Evolutionary conservation across 2,797 vertebrate species (phyloP).

Genomic region (Anabas testudineus): DNA sequence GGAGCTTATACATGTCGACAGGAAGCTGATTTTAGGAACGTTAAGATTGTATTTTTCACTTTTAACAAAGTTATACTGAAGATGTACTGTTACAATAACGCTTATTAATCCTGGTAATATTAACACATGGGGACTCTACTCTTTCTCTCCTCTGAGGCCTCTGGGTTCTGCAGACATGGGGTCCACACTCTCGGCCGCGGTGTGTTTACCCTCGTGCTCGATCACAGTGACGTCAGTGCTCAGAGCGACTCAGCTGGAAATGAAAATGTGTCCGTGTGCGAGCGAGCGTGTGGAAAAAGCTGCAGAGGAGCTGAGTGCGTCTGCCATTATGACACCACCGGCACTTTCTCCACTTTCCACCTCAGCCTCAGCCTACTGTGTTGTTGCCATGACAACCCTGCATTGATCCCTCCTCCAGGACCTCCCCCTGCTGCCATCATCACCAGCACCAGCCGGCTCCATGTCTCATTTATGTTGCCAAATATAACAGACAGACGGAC

Average conservation of each 20-base stretch:
- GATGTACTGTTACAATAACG: no score
- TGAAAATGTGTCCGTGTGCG: not conserved
- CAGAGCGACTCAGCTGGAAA: slow-evolving; percentile 11
- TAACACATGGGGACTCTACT: not conserved
- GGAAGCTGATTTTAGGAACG: no score
- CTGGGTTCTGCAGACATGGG: not conserved
- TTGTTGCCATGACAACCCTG: slow-evolving; percentile 66
- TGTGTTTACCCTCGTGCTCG: not conserved
- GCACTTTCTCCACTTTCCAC: slow-evolving; percentile 33
- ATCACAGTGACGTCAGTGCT: slow-evolving; percentile 18
- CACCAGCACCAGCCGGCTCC: slow-evolving; percentile 29
- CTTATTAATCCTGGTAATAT: no score
- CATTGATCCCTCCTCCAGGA: slow-evolving; percentile 39
- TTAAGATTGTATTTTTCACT: no score
- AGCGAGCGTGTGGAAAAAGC: not conserved
- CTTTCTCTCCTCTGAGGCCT: not conserved
- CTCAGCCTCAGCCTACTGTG: slow-evolving; percentile 29
- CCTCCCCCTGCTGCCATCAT: not conserved
- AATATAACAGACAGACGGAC: slow-evolving; percentile 57
- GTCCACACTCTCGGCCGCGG: not conserved
- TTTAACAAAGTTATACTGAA: no score
- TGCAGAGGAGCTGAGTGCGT: slow-evolving; percentile 24
- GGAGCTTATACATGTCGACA: no score
- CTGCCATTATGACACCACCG: slow-evolving; percentile 44
- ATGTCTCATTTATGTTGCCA: slow-evolving; percentile 60